Percentiles rank a stretch among this genome's conserved stretches.
Conservation (phyloP, 1,140 invertebrate genomes). For the Oncopodura yosiiana region DNA sequence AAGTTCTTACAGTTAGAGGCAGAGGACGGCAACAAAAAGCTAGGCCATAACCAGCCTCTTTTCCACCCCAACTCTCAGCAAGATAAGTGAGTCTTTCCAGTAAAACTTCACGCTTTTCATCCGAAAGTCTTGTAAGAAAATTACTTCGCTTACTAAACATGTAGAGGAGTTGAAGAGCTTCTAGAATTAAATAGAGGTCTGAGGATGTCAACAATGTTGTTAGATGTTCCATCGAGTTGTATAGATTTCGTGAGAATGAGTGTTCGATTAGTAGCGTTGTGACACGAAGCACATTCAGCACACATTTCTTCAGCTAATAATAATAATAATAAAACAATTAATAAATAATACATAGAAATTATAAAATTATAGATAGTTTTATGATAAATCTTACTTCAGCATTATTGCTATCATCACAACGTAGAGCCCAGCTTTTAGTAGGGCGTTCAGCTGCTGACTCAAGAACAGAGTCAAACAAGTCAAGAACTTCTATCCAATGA, state of each 20-base stretch:
- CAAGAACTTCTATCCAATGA: slow-evolving; percentile 81
- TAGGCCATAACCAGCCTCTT: slow-evolving; percentile 77
- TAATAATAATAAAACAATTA: not conserved
- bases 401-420: slow-evolving; percentile 62
- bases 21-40: slow-evolving; percentile 66
- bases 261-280: slow-evolving; percentile 81
- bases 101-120: slow-evolving; percentile 62
- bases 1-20: slow-evolving; percentile 43
- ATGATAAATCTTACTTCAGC: slow-evolving; percentile 5
- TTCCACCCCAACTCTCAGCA: slow-evolving; percentile 83
- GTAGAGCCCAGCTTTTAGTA: slow-evolving; percentile 62
- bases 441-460: slow-evolving; percentile 59
- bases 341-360: not conserved
- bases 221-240: slow-evolving; percentile 84
- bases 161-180: slow-evolving; percentile 75
- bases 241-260: slow-evolving; percentile 79
- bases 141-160: slow-evolving; percentile 89
- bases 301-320: slow-evolving; percentile 59
- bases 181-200: slow-evolving; percentile 78
- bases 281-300: slow-evolving; percentile 70
- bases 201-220: slow-evolving; percentile 70
- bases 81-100: slow-evolving; percentile 66
- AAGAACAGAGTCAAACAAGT: slow-evolving; percentile 71
- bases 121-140: slow-evolving; percentile 69
- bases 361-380: not conserved